Conservation (phyloP, 2,888 invertebrate species). For the Caenorhabditis sp. region DNA sequence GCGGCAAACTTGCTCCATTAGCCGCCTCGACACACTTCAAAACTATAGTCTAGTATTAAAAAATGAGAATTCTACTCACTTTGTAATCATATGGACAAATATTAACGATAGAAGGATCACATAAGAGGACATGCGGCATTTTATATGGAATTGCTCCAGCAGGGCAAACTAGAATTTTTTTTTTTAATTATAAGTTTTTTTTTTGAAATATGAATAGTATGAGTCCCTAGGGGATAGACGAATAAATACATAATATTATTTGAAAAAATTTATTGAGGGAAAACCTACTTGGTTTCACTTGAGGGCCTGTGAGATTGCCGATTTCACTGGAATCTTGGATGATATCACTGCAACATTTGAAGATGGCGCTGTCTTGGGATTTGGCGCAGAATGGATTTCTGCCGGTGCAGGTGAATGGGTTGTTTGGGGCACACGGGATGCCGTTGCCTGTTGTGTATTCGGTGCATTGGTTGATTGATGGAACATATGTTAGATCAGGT, state of each 20-base stretch:
- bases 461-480: slow-evolving; percentile 50
- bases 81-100: slow-evolving; percentile 61
- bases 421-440: slow-evolving; percentile 51
- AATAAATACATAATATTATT: too few relatives aligned
- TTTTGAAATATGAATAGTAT: too few relatives aligned
- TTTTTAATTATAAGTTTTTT: too few relatives aligned
- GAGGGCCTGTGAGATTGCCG: slow-evolving; percentile 37
- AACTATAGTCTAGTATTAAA: background rate
- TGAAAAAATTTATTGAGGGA: too few relatives aligned
- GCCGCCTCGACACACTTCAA: slow-evolving; percentile 59
- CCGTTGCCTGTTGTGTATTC: slow-evolving; percentile 53
- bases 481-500: slow-evolving; percentile 57
- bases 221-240: too few relatives aligned
- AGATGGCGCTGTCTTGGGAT: slow-evolving; percentile 30
- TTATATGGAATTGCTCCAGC: slow-evolving; percentile 58
- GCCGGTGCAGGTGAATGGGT: slow-evolving; percentile 59
- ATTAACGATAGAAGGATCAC: slow-evolving; percentile 62
- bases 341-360: slow-evolving; percentile 60
- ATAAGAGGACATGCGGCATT: slow-evolving; percentile 58
- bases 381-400: slow-evolving; percentile 60
- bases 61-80: slow-evolving; percentile 8
- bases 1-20: slow-evolving; percentile 55
- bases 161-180: slow-evolving; percentile 58
- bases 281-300: slow-evolving; percentile 55
- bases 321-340: slow-evolving; percentile 58